These are phyloP conservation scores for Dione juno DNA, from an alignment of 2,888 invertebrate genomes.

Conservation along the genomic window DNA sequence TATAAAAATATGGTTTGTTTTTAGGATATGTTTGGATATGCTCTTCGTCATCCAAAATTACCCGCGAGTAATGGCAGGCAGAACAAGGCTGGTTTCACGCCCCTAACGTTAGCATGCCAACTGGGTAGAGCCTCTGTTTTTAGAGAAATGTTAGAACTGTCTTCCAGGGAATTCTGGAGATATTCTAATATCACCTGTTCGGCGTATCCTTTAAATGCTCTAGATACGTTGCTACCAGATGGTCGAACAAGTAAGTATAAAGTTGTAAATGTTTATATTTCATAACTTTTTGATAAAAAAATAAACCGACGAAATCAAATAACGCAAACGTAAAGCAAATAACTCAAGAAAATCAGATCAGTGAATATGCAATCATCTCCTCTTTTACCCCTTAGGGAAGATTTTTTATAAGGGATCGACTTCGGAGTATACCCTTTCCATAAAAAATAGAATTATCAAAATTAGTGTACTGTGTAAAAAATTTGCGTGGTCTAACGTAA, in stretches of 20 bases:
- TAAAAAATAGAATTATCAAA: too few species aligned
- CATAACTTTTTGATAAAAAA: too few species aligned
- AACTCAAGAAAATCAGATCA: too few species aligned
- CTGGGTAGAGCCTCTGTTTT: constrained; percentile 98
- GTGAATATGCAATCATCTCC: too few species aligned
- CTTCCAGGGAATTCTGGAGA: constrained; percentile 97
- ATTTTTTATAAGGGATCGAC: too few species aligned
- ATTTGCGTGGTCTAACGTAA: too few species aligned
- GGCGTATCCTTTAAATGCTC: constrained; percentile 97
- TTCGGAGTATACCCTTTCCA: too few species aligned
- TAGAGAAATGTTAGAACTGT: constrained; percentile 98
- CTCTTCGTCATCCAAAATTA: constrained; percentile 95
- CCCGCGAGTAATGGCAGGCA: constrained; percentile 96
- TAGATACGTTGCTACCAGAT: constrained; percentile 97
- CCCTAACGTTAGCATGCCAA: constrained; percentile 97
- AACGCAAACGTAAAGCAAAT: too few species aligned
- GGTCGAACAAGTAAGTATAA: constrained; percentile 93
- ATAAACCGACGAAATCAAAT: too few species aligned
- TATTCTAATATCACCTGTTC: constrained; percentile 99
- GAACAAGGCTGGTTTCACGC: constrained; percentile 95
- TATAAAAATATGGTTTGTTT: constrained; percentile 42
- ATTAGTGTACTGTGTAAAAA: too few species aligned
- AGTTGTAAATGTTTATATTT: neutral
- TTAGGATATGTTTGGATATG: constrained; percentile 99
- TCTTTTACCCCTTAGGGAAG: too few species aligned